Evolutionary conservation across 2,113 vertebrate genomes (phyloP).

Genomic region (Manacus vitellinus): DNA sequence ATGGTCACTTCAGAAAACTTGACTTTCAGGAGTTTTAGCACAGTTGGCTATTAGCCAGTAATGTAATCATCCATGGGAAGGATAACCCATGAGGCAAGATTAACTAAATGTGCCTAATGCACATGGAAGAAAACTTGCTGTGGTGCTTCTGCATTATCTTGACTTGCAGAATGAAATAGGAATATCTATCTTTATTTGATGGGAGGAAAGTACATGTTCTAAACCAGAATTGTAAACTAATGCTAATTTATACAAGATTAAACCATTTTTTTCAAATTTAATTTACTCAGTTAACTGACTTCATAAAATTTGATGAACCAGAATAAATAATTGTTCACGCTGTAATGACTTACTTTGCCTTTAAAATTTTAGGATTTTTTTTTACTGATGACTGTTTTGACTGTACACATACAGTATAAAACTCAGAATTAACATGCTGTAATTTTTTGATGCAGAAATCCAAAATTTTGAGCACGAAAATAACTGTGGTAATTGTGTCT

Average conservation of each 20-base stretch:
- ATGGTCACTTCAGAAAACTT: neutral
- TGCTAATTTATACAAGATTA: neutral
- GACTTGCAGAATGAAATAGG: neutral
- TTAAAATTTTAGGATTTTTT: neutral
- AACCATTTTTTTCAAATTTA: neutral
- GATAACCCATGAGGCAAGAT: neutral
- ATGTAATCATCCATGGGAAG: neutral
- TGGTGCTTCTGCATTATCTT: neutral
- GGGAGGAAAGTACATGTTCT: neutral
- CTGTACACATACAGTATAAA: neutral
- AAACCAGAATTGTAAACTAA: neutral
- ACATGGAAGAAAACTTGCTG: neutral
- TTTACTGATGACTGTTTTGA: neutral
- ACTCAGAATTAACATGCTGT: neutral
- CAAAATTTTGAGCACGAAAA: neutral
- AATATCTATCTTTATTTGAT: neutral
- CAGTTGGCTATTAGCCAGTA: neutral
- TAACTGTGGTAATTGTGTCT: neutral
- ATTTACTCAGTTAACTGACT: neutral
- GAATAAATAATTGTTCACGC: neutral
- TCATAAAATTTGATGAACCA: neutral
- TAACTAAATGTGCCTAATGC: neutral
- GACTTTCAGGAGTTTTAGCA: neutral
- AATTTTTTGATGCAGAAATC: neutral
- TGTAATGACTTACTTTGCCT: neutral